phyloP scores from a whole-genome alignment of 2,113 vertebrate genomes.

The Spheniscus mendiculus region DNA sequence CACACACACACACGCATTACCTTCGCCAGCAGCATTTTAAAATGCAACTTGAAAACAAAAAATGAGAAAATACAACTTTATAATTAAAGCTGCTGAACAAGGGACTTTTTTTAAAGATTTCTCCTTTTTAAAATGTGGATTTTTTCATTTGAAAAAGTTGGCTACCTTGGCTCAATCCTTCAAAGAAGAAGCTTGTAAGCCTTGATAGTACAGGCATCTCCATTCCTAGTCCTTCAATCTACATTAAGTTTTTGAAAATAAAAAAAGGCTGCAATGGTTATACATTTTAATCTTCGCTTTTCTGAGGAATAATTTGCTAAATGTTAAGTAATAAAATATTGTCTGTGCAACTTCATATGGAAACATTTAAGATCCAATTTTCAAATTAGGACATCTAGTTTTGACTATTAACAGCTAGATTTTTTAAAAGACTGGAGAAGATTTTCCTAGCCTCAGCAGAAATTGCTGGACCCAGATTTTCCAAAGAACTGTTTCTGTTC shows the following conservation, averaged over 20 bases:
- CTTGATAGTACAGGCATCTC: not conserved
- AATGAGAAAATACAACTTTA: not conserved
- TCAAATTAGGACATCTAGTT: conserved; percentile 13
- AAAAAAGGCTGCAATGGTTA: not conserved
- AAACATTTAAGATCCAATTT: conserved; percentile 9
- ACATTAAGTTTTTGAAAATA: not conserved
- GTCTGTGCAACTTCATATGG: not conserved
- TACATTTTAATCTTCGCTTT: not conserved
- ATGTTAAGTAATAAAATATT: not conserved
- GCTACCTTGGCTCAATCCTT: not conserved
- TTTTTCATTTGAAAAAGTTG: not conserved
- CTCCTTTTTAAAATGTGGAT: not conserved
- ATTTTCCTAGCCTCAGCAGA: not conserved
- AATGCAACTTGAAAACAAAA: not conserved
- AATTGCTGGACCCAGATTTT: not conserved
- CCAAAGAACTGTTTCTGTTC: not conserved
- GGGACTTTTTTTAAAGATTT: not conserved
- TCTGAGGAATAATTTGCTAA: not conserved
- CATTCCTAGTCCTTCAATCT: not conserved
- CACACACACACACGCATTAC: not conserved
- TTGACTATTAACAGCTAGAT: not conserved
- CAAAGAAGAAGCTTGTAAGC: not conserved
- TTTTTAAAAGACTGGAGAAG: not conserved
- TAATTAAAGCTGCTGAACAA: not conserved
- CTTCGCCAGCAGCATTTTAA: not conserved